Evolutionary conservation across 2,888 invertebrate species (phyloP), one percentile per base, ranked within the genome.

Genomic region (Drosophila barbarae): DNA sequence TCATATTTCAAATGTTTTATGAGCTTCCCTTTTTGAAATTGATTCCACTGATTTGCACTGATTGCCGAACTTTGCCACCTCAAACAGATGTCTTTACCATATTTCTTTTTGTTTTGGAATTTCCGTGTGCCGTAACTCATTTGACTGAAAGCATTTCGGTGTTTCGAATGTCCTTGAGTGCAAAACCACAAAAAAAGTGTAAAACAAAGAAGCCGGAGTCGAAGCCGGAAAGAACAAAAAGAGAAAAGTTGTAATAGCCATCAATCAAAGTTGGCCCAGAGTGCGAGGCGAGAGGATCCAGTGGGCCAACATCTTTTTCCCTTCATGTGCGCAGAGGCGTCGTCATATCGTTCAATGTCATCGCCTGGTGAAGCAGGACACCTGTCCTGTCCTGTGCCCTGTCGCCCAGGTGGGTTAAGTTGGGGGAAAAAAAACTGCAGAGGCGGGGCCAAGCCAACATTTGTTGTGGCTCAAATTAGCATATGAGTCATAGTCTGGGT

Each of bases 101-200:
- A 52, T 23, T 41, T 39, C 21, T 10, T 51, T 46, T 58, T 59
- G 3, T 51, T 61, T 51, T 26, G 53, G 36, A 32, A 46, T 65
- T 51, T 23, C 39, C 26, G 35, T 18, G 39, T 44, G 66, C 55
- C 39, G 70, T 69, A 75, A 75, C 76, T 81, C 84, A 81, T 81
- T 81, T 81, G 72, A 69, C 74, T 77, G 82, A 81, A 77, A 79
- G 81, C 79, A 77, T 81, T 81, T 77, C 54, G 66, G 68, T 83
- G 79, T 79, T 82, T 71, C 46, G 41, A 59, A 67, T 54, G 78
- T 81, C 84, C 81, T 81, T 81, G 77, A 72, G 54, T 46, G 23
- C 18, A 18, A 46, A 12, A 36, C 35, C 39, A 21, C 52, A 51
- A 50, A 21, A 46, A 18, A 26, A 26, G 34, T 32, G 46, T 49